Evolutionary conservation across 1,140 invertebrate species (phyloP), one percentile per base, ranked within the genome.

Genomic region (Lethrus apterus): DNA sequence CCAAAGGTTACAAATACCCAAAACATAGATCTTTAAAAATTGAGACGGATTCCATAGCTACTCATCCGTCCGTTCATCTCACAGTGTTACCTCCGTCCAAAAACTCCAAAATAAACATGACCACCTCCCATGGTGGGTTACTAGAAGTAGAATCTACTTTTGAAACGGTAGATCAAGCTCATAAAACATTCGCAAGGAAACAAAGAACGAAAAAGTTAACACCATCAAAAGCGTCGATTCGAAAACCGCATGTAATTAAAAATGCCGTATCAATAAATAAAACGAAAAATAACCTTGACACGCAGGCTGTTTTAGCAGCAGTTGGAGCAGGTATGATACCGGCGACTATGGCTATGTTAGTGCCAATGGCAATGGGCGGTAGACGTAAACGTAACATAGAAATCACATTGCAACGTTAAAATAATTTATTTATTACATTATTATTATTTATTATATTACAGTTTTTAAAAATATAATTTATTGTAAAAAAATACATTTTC

Each of bases 311-410:
- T 8, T 57, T 85, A 30, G 82, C 83, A 5, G 83, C 83, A 2
- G 80, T 85, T 3, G 78, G 82, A 2, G 83, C 83, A 19, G 83
- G 83, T 1, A 81, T 86, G 77, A 65, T 87, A 21, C 83, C 84
- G 11, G 84, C 83, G 0, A 84, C 83, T 0, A 81, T 87, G 77
- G 83, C 83, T 1, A 81, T 86, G 78, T 73, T 86, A 50, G 76
- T 85, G 20, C 84, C 84, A 1, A 81, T 86, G 73, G 79, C 84
- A 60, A 67, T 85, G 29, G 79, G 76, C 2, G 66, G 76, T 55
- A 74, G 70, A 51, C 62, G 72, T 53, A 19, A 46, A 45, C 29
- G 42, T 32, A 23, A 38, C 15, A 14, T 38, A 47, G 41, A 17
- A 48, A 13, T 20, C n/a, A n/a, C n/a, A n/a, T n/a, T n/a, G n/a